phyloP scores from a whole-genome alignment of 2,113 vertebrate genomes.

The Psittacula cyanocephala region DNA sequence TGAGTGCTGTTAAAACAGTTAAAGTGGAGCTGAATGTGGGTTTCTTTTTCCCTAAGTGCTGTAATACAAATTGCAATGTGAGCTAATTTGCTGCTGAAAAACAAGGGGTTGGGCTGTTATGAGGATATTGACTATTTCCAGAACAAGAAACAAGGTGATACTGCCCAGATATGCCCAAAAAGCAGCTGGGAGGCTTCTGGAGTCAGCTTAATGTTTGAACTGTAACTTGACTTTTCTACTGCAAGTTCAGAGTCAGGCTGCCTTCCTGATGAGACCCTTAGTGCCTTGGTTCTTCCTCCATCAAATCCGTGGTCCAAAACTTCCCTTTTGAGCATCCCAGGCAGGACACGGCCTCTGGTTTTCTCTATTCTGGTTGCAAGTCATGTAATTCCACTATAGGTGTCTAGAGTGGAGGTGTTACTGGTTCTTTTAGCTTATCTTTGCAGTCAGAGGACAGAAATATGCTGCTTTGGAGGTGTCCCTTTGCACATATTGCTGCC shows the following conservation, averaged over 20 bases:
- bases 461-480: rapidly evolving
- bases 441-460: neutral
- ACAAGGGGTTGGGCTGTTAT: conserved; percentile 4
- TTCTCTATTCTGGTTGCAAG: neutral
- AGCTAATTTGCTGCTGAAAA: conserved; percentile 53
- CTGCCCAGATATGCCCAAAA: neutral
- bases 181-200: neutral
- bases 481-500: neutral
- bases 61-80: conserved; percentile 44
- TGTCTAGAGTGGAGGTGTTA: neutral
- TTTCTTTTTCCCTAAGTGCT: neutral
- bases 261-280: neutral
- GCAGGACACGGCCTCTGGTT: neutral
- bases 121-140: conserved; percentile 22
- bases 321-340: neutral
- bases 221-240: neutral
- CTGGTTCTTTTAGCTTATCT: neutral
- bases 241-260: neutral
- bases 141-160: neutral
- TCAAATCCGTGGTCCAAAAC: neutral
- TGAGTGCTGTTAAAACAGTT: conserved; percentile 56
- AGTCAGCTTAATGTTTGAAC: neutral
- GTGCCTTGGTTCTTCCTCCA: neutral
- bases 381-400: neutral
- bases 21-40: conserved; percentile 22